Evolutionary conservation across 2,113 vertebrate genomes (phyloP).

Genomic region (Phainopepla nitens): DNA sequence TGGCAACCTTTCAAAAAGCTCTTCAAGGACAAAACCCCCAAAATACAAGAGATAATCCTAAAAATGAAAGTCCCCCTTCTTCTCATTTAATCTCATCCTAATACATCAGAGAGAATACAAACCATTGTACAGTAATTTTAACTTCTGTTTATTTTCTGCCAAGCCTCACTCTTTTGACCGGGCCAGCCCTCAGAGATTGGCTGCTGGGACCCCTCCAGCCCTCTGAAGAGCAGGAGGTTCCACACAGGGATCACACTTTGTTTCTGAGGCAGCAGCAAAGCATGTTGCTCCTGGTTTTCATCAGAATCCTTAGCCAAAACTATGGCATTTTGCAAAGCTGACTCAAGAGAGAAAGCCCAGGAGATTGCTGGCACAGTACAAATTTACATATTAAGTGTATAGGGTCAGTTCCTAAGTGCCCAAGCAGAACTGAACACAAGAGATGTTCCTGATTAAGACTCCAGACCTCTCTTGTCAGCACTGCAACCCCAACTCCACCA

Average conservation of each 20-base stretch:
- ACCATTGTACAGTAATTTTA: accelerated
- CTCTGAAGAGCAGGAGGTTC: not conserved
- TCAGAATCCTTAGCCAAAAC: not conserved
- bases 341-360: not conserved
- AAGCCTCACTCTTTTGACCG: not conserved
- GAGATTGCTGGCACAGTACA: not conserved
- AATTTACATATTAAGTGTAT: not conserved
- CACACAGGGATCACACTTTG: not conserved
- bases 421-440: not conserved
- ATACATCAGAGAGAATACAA: accelerated
- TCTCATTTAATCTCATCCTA: not conserved
- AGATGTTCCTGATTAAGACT: not conserved
- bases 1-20: not conserved
- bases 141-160: not conserved
- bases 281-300: not conserved
- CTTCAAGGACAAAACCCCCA: not conserved
- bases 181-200: not conserved
- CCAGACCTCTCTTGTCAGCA: not conserved
- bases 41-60: not conserved
- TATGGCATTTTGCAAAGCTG: not conserved
- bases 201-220: not conserved
- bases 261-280: not conserved
- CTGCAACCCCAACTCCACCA: not conserved
- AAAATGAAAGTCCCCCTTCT: not conserved
- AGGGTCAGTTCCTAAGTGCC: not conserved